Evolutionary conservation across 2,888 invertebrate genomes (phyloP).

Genomic region (Pegoplata infirma): DNA sequence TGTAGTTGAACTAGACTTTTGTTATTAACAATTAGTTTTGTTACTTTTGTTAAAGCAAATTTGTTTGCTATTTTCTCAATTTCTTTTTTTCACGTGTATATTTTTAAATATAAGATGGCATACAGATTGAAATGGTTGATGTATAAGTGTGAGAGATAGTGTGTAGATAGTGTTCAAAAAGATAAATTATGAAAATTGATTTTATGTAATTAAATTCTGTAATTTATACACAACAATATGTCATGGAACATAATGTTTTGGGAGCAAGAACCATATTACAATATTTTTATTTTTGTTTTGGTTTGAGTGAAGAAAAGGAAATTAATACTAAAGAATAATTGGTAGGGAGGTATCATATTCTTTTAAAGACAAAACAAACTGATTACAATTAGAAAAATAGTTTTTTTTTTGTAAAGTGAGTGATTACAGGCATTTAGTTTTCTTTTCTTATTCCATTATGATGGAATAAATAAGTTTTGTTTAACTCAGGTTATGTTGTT

Average conservation of each 20-base stretch:
- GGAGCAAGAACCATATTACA: neutral
- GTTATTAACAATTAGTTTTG: too few species aligned
- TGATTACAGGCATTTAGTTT: slow-evolving; percentile 32
- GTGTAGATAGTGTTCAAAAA: slow-evolving; percentile 37
- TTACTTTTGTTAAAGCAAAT: too few species aligned
- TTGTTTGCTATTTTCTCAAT: too few species aligned
- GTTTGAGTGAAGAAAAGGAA: neutral
- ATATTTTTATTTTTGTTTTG: neutral
- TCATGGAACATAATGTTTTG: slow-evolving; percentile 17
- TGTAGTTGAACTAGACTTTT: too few species aligned
- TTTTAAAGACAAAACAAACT: neutral
- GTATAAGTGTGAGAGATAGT: slow-evolving; percentile 1
- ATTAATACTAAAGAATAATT: neutral
- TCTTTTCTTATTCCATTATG: neutral
- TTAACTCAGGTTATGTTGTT: neutral
- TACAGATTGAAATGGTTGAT: slow-evolving; percentile 26
- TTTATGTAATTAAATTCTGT: slow-evolving; percentile 57
- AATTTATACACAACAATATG: slow-evolving; percentile 56
- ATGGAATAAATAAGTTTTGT: neutral
- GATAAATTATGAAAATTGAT: slow-evolving; percentile 59
- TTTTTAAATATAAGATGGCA: too few species aligned
- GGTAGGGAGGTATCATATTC: neutral
- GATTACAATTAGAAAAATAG: slow-evolving; percentile 11
- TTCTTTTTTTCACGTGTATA: too few species aligned
- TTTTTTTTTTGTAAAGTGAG: slow-evolving; percentile 16